A percentile compares a stretch with the other conserved stretches of the same genome.
Evolutionary conservation across 2,797 vertebrate species (phyloP).

Genomic region (Margarornis squamiger): DNA sequence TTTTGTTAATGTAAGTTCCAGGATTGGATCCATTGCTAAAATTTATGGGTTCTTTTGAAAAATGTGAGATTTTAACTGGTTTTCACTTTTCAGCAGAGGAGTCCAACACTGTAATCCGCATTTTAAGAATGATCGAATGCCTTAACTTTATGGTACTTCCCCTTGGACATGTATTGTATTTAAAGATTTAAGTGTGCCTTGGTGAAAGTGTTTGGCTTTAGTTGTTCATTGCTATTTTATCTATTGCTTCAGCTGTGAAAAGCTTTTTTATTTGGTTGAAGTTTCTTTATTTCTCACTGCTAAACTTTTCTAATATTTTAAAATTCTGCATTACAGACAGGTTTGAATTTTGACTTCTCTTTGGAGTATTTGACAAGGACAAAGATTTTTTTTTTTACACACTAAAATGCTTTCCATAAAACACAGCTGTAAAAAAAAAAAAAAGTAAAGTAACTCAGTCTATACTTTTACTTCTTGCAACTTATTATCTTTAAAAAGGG

Average conservation of each 20-base stretch:
- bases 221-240: background rate
- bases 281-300: background rate
- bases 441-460: background rate
- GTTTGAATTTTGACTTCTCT: constrained; percentile 50
- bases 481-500: constrained; percentile 29
- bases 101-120: background rate
- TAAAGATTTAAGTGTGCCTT: background rate
- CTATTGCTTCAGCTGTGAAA: constrained; percentile 12
- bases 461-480: constrained; percentile 41
- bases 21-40: background rate
- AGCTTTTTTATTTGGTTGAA: background rate
- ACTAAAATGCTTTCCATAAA: constrained; percentile 18
- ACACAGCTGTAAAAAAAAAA: constrained; percentile 8
- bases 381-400: constrained; percentile 30
- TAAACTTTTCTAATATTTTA: constrained; percentile 2
- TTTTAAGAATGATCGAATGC: background rate
- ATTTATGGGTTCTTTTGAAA: background rate
- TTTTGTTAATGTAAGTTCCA: background rate
- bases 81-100: background rate
- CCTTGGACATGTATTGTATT: background rate
- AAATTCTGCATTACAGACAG: background rate
- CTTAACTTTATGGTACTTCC: background rate
- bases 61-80: background rate
- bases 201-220: constrained; percentile 6
- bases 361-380: constrained; percentile 21